Conservation (phyloP, 2,113 vertebrate genomes). For the Pristiophorus japonicus region DNA sequence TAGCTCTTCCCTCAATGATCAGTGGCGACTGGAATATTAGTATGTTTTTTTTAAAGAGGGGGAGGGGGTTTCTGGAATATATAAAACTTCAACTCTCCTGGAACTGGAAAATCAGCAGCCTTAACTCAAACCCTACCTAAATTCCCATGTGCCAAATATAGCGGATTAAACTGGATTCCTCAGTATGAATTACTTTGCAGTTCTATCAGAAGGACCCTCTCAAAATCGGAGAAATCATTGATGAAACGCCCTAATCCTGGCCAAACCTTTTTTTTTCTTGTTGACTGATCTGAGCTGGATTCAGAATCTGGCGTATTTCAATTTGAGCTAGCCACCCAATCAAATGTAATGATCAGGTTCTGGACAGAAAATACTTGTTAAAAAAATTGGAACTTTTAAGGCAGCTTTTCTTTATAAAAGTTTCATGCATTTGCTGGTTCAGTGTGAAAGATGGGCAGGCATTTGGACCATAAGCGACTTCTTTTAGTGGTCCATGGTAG, state of each 20-base stretch:
- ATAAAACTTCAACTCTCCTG: background rate
- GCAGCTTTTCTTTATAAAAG: background rate
- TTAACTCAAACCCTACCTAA: background rate
- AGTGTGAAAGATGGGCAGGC: slow-evolving; percentile 29
- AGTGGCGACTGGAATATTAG: background rate
- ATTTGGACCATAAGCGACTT: background rate
- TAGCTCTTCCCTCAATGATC: background rate
- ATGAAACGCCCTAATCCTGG: background rate
- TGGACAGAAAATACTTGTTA: background rate
- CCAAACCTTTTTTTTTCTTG: background rate
- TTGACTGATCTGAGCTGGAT: background rate
- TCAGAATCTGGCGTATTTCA: background rate
- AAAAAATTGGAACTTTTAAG: background rate
- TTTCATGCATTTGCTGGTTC: background rate
- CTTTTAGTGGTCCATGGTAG: slow-evolving; percentile 12
- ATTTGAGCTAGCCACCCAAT: background rate
- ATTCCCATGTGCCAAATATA: background rate
- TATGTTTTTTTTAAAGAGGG: background rate
- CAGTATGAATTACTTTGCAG: background rate
- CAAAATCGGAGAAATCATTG: background rate
- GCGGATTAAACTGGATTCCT: background rate
- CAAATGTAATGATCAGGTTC: background rate
- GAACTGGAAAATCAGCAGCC: background rate
- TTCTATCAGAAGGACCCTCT: background rate
- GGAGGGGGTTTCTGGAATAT: background rate